Evolutionary conservation across 2,888 invertebrate genomes (phyloP).

Genomic region (Chymomyza amoena): DNA sequence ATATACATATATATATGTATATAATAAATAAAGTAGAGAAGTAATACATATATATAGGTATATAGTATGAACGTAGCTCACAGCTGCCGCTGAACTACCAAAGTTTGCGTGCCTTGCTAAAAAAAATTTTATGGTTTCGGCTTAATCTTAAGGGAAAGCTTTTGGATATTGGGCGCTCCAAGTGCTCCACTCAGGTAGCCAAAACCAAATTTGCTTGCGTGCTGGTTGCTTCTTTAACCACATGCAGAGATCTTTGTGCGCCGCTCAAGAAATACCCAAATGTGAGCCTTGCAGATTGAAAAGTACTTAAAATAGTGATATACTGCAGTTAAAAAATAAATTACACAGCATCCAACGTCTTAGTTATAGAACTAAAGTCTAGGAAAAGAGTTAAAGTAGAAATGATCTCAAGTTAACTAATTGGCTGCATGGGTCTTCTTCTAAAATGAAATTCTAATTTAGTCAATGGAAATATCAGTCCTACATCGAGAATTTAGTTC

Average conservation of each 20-base stretch:
- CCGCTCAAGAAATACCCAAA: not conserved
- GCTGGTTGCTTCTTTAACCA: not conserved
- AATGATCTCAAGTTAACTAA: too few relatives aligned
- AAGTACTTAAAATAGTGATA: not conserved
- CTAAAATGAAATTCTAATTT: too few relatives aligned
- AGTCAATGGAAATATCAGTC: too few relatives aligned
- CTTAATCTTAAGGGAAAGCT: conserved; percentile 14
- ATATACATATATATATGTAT: not conserved
- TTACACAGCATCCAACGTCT: not conserved
- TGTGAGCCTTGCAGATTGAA: not conserved
- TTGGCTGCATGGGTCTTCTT: too few relatives aligned
- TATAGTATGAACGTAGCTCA: conserved; percentile 43
- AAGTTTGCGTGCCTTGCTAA: conserved; percentile 69
- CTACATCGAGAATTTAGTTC: too few relatives aligned
- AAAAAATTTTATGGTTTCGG: conserved; percentile 41
- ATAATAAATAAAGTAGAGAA: not conserved
- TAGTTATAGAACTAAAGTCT: too few relatives aligned
- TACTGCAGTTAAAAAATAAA: not conserved
- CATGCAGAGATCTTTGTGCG: not conserved
- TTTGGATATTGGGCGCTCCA: not conserved
- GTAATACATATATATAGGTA: not conserved
- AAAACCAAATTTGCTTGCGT: not conserved
- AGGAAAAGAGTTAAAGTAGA: too few relatives aligned
- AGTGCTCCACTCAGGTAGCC: conserved; percentile 45
- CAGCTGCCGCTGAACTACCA: conserved; percentile 42